Percentiles rank a stretch among this genome's conserved stretches.
These are phyloP conservation scores for Ctenopoma kingsleyae DNA, from an alignment of 2,797 vertebrate genomes.

Conservation along the genomic window DNA sequence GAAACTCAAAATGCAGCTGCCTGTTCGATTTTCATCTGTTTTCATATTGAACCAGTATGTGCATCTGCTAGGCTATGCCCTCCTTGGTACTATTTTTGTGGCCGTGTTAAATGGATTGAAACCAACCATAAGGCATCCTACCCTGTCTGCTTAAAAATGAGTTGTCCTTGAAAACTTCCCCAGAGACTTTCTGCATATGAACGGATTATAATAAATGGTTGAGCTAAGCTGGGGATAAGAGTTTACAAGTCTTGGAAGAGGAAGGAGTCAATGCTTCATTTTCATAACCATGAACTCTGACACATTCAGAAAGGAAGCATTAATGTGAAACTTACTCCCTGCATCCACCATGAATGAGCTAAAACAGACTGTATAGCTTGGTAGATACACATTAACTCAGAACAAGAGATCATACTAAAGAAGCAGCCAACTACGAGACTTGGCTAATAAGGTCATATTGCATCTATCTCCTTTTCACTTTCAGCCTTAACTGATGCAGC, in stretches of 20 bases:
- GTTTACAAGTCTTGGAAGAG: slow-evolving; percentile 40
- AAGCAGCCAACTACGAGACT: neutral
- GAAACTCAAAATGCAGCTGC: too few relatives aligned
- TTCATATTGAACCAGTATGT: slow-evolving; percentile 6
- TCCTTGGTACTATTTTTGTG: slow-evolving; percentile 39
- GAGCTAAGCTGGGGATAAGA: slow-evolving; percentile 50
- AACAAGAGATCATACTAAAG: slow-evolving; percentile 13
- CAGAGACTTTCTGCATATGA: slow-evolving; percentile 47
- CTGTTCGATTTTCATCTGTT: too few relatives aligned
- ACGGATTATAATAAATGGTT: slow-evolving; percentile 63
- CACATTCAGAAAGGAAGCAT: slow-evolving; percentile 34
- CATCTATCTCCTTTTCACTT: slow-evolving; percentile 1
- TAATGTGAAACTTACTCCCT: slow-evolving; percentile 22
- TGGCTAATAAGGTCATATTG: slow-evolving; percentile 8
- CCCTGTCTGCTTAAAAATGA: slow-evolving; percentile 52
- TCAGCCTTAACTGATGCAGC: neutral
- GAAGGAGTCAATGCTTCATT: slow-evolving; percentile 35
- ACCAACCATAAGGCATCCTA: slow-evolving; percentile 45
- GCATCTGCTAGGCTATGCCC: slow-evolving; percentile 5
- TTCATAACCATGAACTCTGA: slow-evolving; percentile 44
- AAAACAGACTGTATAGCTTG: slow-evolving; percentile 17
- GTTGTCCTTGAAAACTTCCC: slow-evolving; percentile 62
- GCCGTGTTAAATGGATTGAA: slow-evolving; percentile 57
- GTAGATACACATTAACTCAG: slow-evolving; percentile 18
- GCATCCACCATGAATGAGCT: slow-evolving; percentile 7